Evolutionary conservation across 2,888 invertebrate genomes (phyloP).

Genomic region (Buathra laborator): DNA sequence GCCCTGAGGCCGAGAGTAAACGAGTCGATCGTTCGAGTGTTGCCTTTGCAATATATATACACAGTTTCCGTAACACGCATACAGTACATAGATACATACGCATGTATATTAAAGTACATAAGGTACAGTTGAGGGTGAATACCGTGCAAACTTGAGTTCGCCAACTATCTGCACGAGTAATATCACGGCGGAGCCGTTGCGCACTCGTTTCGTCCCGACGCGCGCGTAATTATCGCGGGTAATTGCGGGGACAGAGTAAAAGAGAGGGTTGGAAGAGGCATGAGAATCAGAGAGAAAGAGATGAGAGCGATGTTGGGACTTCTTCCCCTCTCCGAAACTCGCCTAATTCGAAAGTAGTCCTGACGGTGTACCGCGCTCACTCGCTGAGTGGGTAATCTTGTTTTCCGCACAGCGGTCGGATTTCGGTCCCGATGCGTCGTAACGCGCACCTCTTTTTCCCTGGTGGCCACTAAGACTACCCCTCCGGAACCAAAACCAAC

Average conservation of each 20-base stretch:
- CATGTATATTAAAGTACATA: background rate
- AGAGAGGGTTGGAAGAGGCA: slow-evolving; percentile 41
- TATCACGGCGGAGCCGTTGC: slow-evolving; percentile 67
- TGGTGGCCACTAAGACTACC: slow-evolving; percentile 13
- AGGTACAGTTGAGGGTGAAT: slow-evolving; percentile 11
- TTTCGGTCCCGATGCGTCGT: slow-evolving; percentile 21
- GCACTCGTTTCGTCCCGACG: slow-evolving; percentile 66
- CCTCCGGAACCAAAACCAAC: background rate
- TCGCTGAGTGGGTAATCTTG: slow-evolving; percentile 75
- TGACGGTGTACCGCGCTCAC: slow-evolving; percentile 53
- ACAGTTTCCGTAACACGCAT: background rate
- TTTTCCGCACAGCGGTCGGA: slow-evolving; percentile 64
- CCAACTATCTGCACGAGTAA: slow-evolving; percentile 61
- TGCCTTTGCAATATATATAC: slow-evolving; percentile 35
- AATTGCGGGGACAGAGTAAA: slow-evolving; percentile 69
- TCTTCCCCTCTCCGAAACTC: slow-evolving; percentile 21
- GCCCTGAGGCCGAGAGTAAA: slow-evolving; percentile 3
- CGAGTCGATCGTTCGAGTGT: slow-evolving; percentile 36
- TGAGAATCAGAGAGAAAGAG: slow-evolving; percentile 36
- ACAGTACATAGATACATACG: background rate
- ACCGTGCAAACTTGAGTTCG: slow-evolving; percentile 65
- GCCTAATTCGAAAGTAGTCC: slow-evolving; percentile 72
- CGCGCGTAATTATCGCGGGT: slow-evolving; percentile 72
- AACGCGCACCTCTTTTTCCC: slow-evolving; percentile 27
- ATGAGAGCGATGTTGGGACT: slow-evolving; percentile 18